These are phyloP conservation scores for Elachura formosa DNA, from an alignment of 2,113 vertebrate genomes.

Conservation along the genomic window DNA sequence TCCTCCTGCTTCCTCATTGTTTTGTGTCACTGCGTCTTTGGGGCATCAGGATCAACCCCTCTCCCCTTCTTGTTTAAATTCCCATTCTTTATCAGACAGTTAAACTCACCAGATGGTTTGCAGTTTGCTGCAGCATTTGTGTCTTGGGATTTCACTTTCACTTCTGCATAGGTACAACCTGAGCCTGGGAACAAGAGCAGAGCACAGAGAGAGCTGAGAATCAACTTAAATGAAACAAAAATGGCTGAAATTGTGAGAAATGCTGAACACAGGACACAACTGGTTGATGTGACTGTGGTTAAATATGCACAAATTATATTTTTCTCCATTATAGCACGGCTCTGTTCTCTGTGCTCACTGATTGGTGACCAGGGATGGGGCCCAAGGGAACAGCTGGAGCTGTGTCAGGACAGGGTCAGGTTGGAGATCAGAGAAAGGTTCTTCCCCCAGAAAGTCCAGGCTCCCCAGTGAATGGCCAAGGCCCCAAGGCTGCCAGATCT, in stretches of 20 bases:
- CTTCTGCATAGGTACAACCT: not conserved
- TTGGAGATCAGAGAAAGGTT: fast-evolving
- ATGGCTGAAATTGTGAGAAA: not conserved
- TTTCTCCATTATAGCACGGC: not conserved
- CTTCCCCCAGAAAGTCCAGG: not conserved
- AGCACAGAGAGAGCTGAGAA: not conserved
- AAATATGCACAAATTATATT: not conserved
- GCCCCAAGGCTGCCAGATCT: not conserved
- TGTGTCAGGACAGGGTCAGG: not conserved
- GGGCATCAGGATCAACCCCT: not conserved
- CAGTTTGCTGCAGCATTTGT: not conserved
- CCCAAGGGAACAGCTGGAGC: fast-evolving
- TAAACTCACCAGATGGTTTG: not conserved
- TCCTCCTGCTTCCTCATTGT: not conserved
- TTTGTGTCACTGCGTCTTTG: not conserved
- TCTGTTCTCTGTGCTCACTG: not conserved
- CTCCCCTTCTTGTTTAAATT: not conserved
- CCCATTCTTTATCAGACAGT: not conserved
- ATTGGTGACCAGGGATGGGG: not conserved
- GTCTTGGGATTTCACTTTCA: not conserved
- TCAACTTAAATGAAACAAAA: not conserved
- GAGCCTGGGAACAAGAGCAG: not conserved
- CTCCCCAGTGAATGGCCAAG: not conserved
- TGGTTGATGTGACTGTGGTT: not conserved
- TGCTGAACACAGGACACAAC: not conserved